Conservation (phyloP, 2,797 vertebrate genomes). For the Pteronotus mesoamericanus region DNA sequence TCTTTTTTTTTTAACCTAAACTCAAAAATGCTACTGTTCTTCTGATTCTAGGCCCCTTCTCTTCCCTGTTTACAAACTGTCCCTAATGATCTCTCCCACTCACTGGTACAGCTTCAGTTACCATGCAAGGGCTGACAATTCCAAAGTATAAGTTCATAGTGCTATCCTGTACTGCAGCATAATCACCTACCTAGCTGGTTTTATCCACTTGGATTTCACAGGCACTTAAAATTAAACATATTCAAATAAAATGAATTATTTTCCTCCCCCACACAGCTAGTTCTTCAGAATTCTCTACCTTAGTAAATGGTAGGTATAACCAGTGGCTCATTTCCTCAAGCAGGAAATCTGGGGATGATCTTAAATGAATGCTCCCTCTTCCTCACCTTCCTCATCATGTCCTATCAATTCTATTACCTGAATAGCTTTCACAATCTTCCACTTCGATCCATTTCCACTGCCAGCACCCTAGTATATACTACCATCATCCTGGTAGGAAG, state of each 20-base stretch:
- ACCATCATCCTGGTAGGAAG: neutral
- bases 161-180: neutral
- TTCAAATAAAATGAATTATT: conserved; percentile 13
- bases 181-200: neutral
- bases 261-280: neutral
- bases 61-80: neutral
- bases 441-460: neutral
- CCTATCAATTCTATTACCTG: neutral
- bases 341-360: neutral
- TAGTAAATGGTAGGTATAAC: neutral
- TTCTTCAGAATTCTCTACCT: conserved; percentile 14
- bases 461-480: neutral
- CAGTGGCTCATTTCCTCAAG: neutral
- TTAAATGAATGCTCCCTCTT: neutral
- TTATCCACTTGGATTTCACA: neutral
- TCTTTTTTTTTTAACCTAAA: neutral
- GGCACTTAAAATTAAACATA: neutral
- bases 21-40: neutral
- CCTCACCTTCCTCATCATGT: neutral
- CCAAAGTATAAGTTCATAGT: neutral
- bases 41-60: neutral
- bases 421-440: neutral
- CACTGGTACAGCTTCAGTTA: neutral
- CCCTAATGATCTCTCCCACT: neutral
- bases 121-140: neutral